Evolutionary conservation across 2,797 vertebrate genomes (phyloP), one percentile per base, ranked within the genome.

Genomic region (Sphenopsis melanotis): DNA sequence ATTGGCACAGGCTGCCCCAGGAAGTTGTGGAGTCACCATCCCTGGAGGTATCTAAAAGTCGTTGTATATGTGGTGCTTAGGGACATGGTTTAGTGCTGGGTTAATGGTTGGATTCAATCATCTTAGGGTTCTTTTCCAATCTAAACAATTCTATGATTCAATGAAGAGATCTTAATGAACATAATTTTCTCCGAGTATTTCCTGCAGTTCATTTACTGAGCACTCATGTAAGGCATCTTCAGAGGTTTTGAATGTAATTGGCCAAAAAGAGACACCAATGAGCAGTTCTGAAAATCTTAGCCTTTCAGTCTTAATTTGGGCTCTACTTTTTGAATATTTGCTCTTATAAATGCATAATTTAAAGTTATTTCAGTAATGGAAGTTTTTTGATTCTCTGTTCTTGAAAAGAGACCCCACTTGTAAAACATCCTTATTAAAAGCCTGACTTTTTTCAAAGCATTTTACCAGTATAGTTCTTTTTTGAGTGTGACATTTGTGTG

Each of bases 401-500:
- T 71, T 74, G 59, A 92, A 66, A 26, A 71, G 50, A 89, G n/a
- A 77, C 15, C 76, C 56, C 30, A 66, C 42, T 76, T 84, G 24
- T 60, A 80, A 85, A 87, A 71, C 22, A 66, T 61, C 12, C 17
- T 79, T 93, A 70, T 46, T 42, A 79, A 90, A 90, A 59, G 30
- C 56, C 65, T 3, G 0, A 30, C 19, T 83, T 47, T 76, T 77
- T 87, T 77, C 37, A 80, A 79, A 74, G 57, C 22, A 8, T 68
- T 15, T 87, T 83, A 68, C n/a, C 23, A 44, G 36, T 41, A 56
- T 34, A 59, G 29, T 83, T 95, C 57, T 89, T 94, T 95, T 91
- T 92, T 70, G 66, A 70, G 22, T 55, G 23, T 83, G 76, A 21
- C 34, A 63, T 91, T 86, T 83, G 26, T 47, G 9, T 75, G 30